Percentiles rank a stretch among this genome's conserved stretches.
Evolutionary conservation across 2,113 vertebrate species (phyloP).

Genomic region (Gymnogyps californianus): DNA sequence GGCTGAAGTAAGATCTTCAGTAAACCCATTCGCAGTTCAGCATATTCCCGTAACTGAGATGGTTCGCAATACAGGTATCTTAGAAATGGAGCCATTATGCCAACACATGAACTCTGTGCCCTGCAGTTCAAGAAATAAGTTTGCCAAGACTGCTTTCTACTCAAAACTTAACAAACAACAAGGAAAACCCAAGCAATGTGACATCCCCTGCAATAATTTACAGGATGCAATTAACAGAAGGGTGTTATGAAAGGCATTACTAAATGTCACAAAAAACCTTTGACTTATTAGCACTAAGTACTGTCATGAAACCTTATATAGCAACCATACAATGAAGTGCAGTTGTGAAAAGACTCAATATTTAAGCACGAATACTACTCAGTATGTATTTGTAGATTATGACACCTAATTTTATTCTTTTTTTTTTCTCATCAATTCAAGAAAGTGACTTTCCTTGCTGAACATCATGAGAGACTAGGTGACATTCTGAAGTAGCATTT

Average conservation of each 20-base stretch:
- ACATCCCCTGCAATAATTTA: neutral
- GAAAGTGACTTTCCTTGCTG: neutral
- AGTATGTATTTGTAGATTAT: neutral
- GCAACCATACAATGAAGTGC: neutral
- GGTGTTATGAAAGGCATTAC: neutral
- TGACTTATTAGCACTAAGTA: neutral
- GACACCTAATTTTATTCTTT: neutral
- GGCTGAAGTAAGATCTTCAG: slow-evolving; percentile 81
- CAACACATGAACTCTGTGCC: slow-evolving; percentile 73
- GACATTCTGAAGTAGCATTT: neutral
- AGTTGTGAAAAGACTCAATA: neutral
- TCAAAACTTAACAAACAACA: neutral
- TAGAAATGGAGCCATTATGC: slow-evolving; percentile 87
- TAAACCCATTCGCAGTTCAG: slow-evolving; percentile 82
- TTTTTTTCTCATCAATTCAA: neutral
- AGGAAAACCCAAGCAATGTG: neutral
- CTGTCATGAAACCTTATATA: neutral
- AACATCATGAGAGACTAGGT: neutral
- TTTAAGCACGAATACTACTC: neutral
- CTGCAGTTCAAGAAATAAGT: slow-evolving; percentile 65
- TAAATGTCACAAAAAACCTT: neutral
- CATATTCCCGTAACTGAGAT: slow-evolving; percentile 79
- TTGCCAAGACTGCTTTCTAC: neutral
- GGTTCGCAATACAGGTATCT: slow-evolving; percentile 91
- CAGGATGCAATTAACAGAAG: neutral